Evolutionary conservation across 2,113 vertebrate genomes (phyloP), one percentile per base, ranked within the genome.

Genomic region (Aphyosemion australe): DNA sequence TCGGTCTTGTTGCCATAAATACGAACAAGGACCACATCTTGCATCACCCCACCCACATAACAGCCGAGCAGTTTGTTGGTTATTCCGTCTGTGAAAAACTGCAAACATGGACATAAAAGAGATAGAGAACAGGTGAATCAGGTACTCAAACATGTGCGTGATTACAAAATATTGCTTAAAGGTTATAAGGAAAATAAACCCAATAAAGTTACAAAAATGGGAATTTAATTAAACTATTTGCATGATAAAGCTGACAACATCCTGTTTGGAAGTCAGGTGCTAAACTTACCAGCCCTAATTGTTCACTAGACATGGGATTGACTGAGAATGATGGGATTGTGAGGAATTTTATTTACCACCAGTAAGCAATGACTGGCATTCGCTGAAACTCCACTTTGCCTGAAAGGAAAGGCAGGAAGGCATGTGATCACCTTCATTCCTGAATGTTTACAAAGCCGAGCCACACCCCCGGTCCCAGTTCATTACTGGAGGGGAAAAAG

Each of bases 1-100:
- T 99, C 97, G 0, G 97, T 99, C 88, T 96, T 98, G 80, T 99
- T 95, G 69, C 97, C 97, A 12, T 99, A 99, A 87, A 99, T 96
- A 41, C 97, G 93, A 37, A 99, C 96, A 56, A 99, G 91, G 46
- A 99, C 95, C 0, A 98, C 96, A 18, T 98, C 95, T 2, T 96
- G 90, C 87, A 93, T 93, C 46, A 82, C 61, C 1, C 95, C 65
- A 0, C 93, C 95, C 72, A 96, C 86, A 0, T 97, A 98, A 87
- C 97, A 99, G 82, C 96, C 96, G 50, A 99, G 94, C 69, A 99
- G 88, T 67, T 99, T 99, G 66, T 99, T 99, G 75, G 97, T 99
- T 70, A 99, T 99, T 7, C 97, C 97, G 41, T 98, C 97, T 0
- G 97, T 99, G 87, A 99, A 99, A 12, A 94, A 89, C 97, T 99